Conservation (phyloP, 1,140 invertebrate species). For the Drosophila repletoides region DNA sequence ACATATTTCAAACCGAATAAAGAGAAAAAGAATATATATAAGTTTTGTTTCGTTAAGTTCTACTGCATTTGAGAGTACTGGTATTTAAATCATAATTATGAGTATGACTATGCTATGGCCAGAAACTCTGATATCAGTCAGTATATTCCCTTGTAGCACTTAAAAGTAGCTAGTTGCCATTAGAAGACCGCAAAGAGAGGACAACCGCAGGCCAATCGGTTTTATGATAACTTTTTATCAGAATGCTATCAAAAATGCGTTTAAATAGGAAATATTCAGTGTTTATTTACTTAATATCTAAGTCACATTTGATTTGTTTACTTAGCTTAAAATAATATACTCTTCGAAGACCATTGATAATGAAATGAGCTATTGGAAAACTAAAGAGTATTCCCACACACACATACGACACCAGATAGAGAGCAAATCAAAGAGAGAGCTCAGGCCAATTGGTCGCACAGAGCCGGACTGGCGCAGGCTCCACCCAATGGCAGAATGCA, state of each 20-base stretch:
- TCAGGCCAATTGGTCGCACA: constrained; percentile 16
- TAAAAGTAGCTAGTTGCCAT: background rate
- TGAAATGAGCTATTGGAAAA: background rate
- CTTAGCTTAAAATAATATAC: constrained; percentile 28
- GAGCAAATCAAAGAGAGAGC: constrained; percentile 6
- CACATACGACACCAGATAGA: background rate
- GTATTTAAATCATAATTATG: constrained; percentile 9
- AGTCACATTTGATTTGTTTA: constrained; percentile 23
- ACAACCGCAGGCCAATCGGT: constrained; percentile 27
- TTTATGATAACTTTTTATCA: constrained; percentile 32
- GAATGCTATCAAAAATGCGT: background rate
- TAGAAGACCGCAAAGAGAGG: constrained; percentile 1
- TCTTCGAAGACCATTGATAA: constrained; percentile 12
- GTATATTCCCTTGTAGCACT: background rate
- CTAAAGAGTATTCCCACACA: background rate
- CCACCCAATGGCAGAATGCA: constrained; percentile 33
- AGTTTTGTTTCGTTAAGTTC: no score
- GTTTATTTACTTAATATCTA: background rate
- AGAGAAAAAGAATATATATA: no score
- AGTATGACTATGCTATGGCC: no score
- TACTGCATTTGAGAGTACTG: no score
- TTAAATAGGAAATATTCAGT: constrained; percentile 12
- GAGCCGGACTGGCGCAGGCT: constrained; percentile 13
- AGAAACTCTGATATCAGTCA: no score
- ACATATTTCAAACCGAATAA: no score